Evolutionary conservation across 2,113 vertebrate species (phyloP).

Genomic region (Electrona antarctica): DNA sequence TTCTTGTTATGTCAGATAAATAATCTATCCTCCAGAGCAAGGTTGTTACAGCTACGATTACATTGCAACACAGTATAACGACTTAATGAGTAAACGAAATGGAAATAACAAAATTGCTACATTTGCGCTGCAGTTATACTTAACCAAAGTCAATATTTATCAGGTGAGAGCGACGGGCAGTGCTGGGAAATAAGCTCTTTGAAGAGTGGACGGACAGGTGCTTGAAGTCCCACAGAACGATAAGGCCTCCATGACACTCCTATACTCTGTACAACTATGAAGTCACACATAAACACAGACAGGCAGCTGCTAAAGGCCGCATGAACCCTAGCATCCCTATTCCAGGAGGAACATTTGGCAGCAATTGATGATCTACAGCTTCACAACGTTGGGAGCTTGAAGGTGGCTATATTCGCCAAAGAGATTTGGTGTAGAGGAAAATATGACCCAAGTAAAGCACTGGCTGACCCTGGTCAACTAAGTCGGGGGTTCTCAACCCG

Average conservation of each 20-base stretch:
- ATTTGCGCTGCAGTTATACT: constrained; percentile 41
- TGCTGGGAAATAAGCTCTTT: constrained; percentile 50
- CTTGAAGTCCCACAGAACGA: constrained; percentile 78
- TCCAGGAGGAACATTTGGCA: background rate
- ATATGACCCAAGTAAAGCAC: too few species aligned
- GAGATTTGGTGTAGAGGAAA: too few species aligned
- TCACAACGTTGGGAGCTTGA: too few species aligned
- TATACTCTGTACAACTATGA: constrained; percentile 45
- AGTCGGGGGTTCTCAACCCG: too few species aligned
- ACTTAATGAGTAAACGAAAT: background rate
- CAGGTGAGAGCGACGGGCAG: constrained; percentile 35
- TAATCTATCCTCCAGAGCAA: background rate
- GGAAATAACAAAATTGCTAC: constrained; percentile 37
- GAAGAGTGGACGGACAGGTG: constrained; percentile 81
- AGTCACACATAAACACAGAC: background rate
- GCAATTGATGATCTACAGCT: too few species aligned
- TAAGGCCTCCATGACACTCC: constrained; percentile 52
- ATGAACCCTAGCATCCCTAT: too few species aligned
- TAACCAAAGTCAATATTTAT: constrained; percentile 33
- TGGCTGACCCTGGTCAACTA: too few species aligned
- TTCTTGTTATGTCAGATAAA: background rate
- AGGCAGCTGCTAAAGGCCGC: constrained; percentile 12
- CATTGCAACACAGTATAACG: background rate
- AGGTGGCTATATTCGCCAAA: too few species aligned
- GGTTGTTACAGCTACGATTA: background rate